Conservation (phyloP, 1,140 invertebrate species). For the Diprion similis region DNA sequence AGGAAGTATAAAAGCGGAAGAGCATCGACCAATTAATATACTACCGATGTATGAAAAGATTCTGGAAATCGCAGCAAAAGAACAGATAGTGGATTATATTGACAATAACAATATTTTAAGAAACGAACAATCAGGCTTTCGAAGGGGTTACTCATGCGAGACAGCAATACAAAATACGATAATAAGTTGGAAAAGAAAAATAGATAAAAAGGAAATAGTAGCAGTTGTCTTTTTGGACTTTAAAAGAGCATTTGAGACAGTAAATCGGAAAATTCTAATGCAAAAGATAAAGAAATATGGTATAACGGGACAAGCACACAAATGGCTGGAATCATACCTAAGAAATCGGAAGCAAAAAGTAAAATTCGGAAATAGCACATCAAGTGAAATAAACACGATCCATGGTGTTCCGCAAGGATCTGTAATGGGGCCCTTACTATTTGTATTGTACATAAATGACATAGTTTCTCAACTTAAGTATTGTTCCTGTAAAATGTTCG, state of each 20-base stretch:
- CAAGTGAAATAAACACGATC: not conserved
- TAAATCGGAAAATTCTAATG: conserved; percentile 22
- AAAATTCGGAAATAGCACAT: conserved; percentile 11
- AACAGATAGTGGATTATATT: conserved; percentile 22
- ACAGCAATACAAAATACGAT: conserved; percentile 25
- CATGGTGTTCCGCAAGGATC: conserved; percentile 22
- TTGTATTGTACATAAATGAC: conserved; percentile 23
- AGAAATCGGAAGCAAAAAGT: conserved; percentile 14
- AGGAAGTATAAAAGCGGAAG: conserved; percentile 16
- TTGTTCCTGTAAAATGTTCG: conserved; percentile 28
- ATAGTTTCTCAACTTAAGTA: conserved; percentile 9
- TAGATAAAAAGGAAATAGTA: conserved; percentile 16
- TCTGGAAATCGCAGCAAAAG: conserved; percentile 16
- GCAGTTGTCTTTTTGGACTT: conserved; percentile 25
- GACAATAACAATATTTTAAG: conserved; percentile 24
- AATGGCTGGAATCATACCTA: conserved; percentile 18
- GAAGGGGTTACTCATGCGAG: conserved; percentile 26
- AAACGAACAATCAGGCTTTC: conserved; percentile 29
- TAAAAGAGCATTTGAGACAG: conserved; percentile 31
- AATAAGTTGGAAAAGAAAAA: conserved; percentile 24
- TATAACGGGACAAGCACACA: conserved; percentile 11
- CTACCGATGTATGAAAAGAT: conserved; percentile 18
- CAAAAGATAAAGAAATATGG: conserved; percentile 19
- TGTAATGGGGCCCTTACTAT: conserved; percentile 20
- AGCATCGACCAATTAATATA: conserved; percentile 22